Base-by-base conservation (phyloP, 2,797 vertebrate genomes). In the Pyrocephalus nanus region DNA sequence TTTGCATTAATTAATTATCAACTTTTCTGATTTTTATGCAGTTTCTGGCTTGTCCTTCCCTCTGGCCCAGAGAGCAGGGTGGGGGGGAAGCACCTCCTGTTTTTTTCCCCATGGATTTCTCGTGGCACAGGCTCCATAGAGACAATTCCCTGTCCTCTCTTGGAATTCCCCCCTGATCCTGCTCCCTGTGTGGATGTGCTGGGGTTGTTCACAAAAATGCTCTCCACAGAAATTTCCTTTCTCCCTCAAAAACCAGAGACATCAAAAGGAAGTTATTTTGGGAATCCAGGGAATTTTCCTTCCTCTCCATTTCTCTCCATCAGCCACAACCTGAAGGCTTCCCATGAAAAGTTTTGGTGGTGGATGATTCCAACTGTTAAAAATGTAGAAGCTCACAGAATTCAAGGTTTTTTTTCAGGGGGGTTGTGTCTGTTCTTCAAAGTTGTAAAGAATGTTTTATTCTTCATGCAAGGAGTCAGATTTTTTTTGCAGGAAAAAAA, bases 81-180 rank as follows among this genome's bases (percentile, higher is more conserved):
- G 4, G 0, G 0, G 1, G 53, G 48, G 45, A 48, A 51, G 13
- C 11, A 12, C 5, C 9, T n/a, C 34, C 27, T 23, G 34, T 12
- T 0, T 47, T 47, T 61, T 85, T 30, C 1, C 2, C 34, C 21
- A 2, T 3, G 27, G 32, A 3, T 40, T 38, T 69, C 64, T 53
- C 7, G 0, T 7, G 3, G 22, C 27, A 2, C 40, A 27, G 86
- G 36, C n/a, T 50, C 15, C 1, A 1, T 14, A 71, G 26, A 40
- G 40, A 25, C 11, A 32, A 23, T 61, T 57, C 43, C 8, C 57
- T 2, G 2, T 16, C 32, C 29, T 30, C 19, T 42, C 66, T 62
- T 43, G 60, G 48, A 50, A 50, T 50, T 50, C 48, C 16, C 26
- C 88, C 72, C 61, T 8, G 4, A 19, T 34, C 34, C 1, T 9